These are phyloP conservation scores for Horisme vitalbata DNA, from an alignment of 2,888 invertebrate species.

Conservation along the genomic window DNA sequence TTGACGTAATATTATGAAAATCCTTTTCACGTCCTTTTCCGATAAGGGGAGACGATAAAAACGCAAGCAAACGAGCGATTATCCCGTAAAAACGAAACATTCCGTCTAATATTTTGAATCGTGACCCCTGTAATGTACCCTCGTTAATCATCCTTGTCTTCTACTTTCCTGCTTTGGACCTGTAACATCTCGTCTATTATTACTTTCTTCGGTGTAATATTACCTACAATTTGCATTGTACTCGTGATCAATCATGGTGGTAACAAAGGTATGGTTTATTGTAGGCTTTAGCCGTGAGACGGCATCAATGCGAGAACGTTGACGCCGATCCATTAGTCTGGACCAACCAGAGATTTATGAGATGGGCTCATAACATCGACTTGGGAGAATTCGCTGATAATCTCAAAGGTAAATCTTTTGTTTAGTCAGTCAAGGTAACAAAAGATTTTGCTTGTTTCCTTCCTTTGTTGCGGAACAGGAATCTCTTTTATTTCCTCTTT, in stretches of 20 bases:
- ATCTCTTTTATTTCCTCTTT: no score
- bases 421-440: slow-evolving; percentile 1
- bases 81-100: slow-evolving; percentile 57
- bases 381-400: slow-evolving; percentile 96
- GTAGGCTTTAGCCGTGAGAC: slow-evolving; percentile 92
- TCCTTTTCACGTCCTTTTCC: slow-evolving; percentile 45
- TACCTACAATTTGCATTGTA: slow-evolving; percentile 44
- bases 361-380: slow-evolving; percentile 97
- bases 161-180: slow-evolving; percentile 39
- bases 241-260: slow-evolving; percentile 44
- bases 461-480: background rate
- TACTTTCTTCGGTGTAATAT: slow-evolving; percentile 42
- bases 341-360: slow-evolving; percentile 97
- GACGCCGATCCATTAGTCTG: slow-evolving; percentile 97
- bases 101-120: slow-evolving; percentile 37
- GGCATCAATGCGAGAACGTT: slow-evolving; percentile 93
- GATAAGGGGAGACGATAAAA: slow-evolving; percentile 49
- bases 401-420: slow-evolving; percentile 87
- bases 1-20: slow-evolving; percentile 36
- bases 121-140: slow-evolving; percentile 52
- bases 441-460: background rate
- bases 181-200: slow-evolving; percentile 50
- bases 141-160: slow-evolving; percentile 61
- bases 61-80: slow-evolving; percentile 60
- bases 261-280: slow-evolving; percentile 48